Evolutionary conservation across 1,140 invertebrate genomes (phyloP), one percentile per base, ranked within the genome.

Genomic region (Choristoneura fumiferana): DNA sequence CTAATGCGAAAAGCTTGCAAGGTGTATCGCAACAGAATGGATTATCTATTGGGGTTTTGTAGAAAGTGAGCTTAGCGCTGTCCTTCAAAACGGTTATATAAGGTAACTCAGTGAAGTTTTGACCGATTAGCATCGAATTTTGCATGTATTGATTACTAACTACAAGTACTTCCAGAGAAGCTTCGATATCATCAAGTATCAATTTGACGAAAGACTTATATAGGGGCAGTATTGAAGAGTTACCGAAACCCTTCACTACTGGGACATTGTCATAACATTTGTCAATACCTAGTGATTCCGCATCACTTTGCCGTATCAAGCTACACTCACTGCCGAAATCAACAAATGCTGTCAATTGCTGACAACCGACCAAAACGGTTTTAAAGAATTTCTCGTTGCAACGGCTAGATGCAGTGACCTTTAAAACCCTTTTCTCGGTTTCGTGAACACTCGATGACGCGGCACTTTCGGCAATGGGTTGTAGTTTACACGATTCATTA

Each of bases 171-270:
- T 54, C 58, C 8, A 63, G 29, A 10, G 29, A 36, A 2, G 53
- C 37, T 14, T 68, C 65, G 34, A 68, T 54, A 53, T 68, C 65
- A 55, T 67, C 61, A 54, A 68, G 54, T 63, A 22, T 54, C n/a
- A 70, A 8, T 22, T 18, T 33, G 9, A 66, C 17, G 49, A 54
- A 13, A 34, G 63, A 58, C 43, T 58, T 65, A 45, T 63, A 65
- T 14, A 54, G 43, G 22, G 61, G 61, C 12, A 13, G 13, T 17
- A 63, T 54, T 15, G 53, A 36, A 4, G 67, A 68, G 33, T 64
- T 58, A 10, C 62, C 66, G 58, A 54, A 54, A 22, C 49, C 49
- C 29, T 9, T 54, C n/a, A 54, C n/a, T 1, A 35, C 12, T 9
- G 49, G 49, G 1, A 54, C n/a, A n/a, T n/a, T 6, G 1, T n/a